Conservation (phyloP, 2,113 vertebrate genomes). For the Nannobrachium achirus region DNA sequence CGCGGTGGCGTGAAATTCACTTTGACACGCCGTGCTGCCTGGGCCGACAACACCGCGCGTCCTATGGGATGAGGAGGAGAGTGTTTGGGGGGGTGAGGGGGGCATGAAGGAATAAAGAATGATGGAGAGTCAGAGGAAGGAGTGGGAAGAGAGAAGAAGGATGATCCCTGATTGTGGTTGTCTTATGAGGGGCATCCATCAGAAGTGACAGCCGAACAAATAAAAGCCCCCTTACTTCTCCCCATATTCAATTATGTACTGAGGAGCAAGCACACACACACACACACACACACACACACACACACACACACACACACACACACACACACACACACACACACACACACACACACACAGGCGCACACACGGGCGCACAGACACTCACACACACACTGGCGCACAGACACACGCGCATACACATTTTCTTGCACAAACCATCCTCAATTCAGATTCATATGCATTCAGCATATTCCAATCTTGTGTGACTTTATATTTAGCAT, state of each 20-base stretch:
- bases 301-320: neutral
- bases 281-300: slow-evolving; percentile 18
- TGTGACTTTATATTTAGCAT: slow-evolving; percentile 47
- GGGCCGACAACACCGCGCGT: slow-evolving; percentile 29
- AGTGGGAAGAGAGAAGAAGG: slow-evolving; percentile 73
- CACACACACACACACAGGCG: slow-evolving; percentile 8
- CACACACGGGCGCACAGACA: neutral
- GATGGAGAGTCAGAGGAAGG: slow-evolving; percentile 60
- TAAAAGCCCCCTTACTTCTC: slow-evolving; percentile 42
- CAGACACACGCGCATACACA: slow-evolving; percentile 2
- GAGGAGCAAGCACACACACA: slow-evolving; percentile 30
- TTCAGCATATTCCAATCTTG: slow-evolving; percentile 28
- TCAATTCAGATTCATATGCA: slow-evolving; percentile 10
- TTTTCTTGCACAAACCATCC: slow-evolving; percentile 11
- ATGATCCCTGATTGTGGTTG: slow-evolving; percentile 75
- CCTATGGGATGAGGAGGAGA: neutral
- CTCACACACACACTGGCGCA: neutral
- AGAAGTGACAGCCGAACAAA: slow-evolving; percentile 74
- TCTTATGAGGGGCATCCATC: slow-evolving; percentile 84
- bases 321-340: slow-evolving; percentile 3
- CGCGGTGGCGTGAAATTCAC: slow-evolving; percentile 59
- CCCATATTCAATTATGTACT: slow-evolving; percentile 71
- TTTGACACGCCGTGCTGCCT: slow-evolving; percentile 46
- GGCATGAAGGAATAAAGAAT: slow-evolving; percentile 53
- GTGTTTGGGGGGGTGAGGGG: slow-evolving; percentile 7